Evolutionary conservation across 2,113 vertebrate genomes (phyloP).

Genomic region (Thinocorus orbignyianus): DNA sequence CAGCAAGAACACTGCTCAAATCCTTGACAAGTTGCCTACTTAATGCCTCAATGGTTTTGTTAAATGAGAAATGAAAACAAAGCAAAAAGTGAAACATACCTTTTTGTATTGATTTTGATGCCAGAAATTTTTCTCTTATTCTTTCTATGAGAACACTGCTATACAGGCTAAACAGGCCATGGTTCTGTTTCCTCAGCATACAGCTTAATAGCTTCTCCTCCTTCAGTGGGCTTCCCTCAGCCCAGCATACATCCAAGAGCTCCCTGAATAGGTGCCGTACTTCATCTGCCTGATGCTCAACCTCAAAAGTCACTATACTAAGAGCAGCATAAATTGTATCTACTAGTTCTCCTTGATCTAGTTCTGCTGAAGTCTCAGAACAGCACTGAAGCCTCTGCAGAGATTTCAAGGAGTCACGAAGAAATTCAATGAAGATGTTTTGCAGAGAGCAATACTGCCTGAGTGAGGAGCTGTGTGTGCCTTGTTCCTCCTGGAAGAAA

Average conservation of each 20-base stretch:
- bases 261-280: slow-evolving; percentile 81
- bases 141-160: slow-evolving; percentile 79
- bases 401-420: slow-evolving; percentile 72
- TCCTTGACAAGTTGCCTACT: neutral
- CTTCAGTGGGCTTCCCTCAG: slow-evolving; percentile 68
- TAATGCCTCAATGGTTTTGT: neutral
- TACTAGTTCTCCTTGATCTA: slow-evolving; percentile 38
- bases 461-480: neutral
- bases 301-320: slow-evolving; percentile 77
- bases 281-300: slow-evolving; percentile 65
- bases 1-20: neutral
- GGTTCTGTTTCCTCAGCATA: slow-evolving; percentile 79
- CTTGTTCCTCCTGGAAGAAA: slow-evolving; percentile 76
- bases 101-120: slow-evolving; percentile 67
- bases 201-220: slow-evolving; percentile 87
- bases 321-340: slow-evolving; percentile 82
- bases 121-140: slow-evolving; percentile 75
- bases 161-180: slow-evolving; percentile 77
- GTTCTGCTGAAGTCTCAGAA: slow-evolving; percentile 15
- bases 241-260: slow-evolving; percentile 79
- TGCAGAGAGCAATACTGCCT: slow-evolving; percentile 68
- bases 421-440: slow-evolving; percentile 81
- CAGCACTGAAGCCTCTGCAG: slow-evolving; percentile 56
- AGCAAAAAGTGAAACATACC: slow-evolving; percentile 71
- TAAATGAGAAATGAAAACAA: neutral